Evolutionary conservation across 2,888 invertebrate genomes (phyloP), one percentile per base, ranked within the genome.

Genomic region (Drosophila conformis): DNA sequence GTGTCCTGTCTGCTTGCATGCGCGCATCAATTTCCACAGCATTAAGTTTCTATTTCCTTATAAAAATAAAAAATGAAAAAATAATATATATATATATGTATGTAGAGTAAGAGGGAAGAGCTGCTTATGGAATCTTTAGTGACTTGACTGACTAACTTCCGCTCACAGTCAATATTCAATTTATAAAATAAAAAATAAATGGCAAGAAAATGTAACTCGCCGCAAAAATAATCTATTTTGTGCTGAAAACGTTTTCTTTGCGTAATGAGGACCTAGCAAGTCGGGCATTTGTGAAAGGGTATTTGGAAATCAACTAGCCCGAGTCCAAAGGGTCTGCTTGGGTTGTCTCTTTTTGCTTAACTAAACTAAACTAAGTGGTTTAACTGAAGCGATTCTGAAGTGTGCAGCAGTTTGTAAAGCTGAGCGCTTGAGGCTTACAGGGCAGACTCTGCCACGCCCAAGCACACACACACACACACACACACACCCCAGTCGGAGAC

Each of bases 21-120:
- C n/a, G 38, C 57, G 42, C 57, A 57, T 57, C 57, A 57, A 46
- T 82, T 82, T 82, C 81, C 81, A 82, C 72, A 77, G 80, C 82
- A 82, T 82, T 82, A 82, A 82, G 80, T 82, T 82, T 82, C 75
- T 77, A 74, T 82, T 81, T 73, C 74, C 81, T 69, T 68, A 75
- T 42, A 78, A 27, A 52, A 35, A 21, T 6, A 27, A 52, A 52
- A 48, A 31, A 27, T 21, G 11, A 36, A 4, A 29, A 60, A 15
- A n/a, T 25, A 21, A 21, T 21, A 49, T n/a, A 52, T 2, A 27
- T 1, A 52, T 15, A 18, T 4, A 11, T 21, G 51, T 18, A 5
- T 5, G 51, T 1, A 36, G n/a, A 15, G 29, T 31, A 31, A 31
- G 10, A 15, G 25, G 21, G 10, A 42, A 42, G 15, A 27, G 38